Conservation (phyloP, 1,140 invertebrate genomes). For the Ceratosolen solmsi region DNA sequence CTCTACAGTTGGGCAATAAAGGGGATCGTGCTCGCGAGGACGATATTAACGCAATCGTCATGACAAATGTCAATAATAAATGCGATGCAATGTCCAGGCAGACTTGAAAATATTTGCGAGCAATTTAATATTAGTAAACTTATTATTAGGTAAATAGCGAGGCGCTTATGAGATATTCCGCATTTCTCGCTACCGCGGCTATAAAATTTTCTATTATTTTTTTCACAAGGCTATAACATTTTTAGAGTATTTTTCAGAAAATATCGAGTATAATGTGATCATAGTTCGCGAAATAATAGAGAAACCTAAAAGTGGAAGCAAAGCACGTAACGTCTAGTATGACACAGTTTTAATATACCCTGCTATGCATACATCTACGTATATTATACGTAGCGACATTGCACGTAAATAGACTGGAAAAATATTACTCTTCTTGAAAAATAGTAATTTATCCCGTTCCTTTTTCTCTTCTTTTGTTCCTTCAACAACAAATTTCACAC, state of each 20-base stretch:
- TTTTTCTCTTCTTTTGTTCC: too few relatives aligned
- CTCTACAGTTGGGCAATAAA: too few relatives aligned
- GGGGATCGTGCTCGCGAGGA: too few relatives aligned
- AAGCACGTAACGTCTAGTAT: not conserved
- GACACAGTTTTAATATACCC: not conserved
- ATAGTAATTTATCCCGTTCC: too few relatives aligned
- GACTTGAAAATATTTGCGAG: not conserved
- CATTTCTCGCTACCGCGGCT: not conserved
- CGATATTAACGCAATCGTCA: too few relatives aligned
- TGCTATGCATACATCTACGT: not conserved
- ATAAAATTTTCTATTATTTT: not conserved
- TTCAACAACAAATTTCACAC: too few relatives aligned
- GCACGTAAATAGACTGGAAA: too few relatives aligned
- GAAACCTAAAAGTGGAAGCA: not conserved
- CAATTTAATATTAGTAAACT: not conserved
- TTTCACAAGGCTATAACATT: not conserved
- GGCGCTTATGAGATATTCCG: not conserved
- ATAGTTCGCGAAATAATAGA: not conserved
- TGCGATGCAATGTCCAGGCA: too few relatives aligned
- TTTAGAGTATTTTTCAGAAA: not conserved
- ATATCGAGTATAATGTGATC: not conserved
- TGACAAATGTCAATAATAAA: too few relatives aligned
- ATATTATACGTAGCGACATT: not conserved
- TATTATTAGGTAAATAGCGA: not conserved
- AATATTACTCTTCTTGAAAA: too few relatives aligned